These are phyloP conservation scores for Odontophorus gujanensis DNA, from an alignment of 2,113 vertebrate species.

Conservation along the genomic window DNA sequence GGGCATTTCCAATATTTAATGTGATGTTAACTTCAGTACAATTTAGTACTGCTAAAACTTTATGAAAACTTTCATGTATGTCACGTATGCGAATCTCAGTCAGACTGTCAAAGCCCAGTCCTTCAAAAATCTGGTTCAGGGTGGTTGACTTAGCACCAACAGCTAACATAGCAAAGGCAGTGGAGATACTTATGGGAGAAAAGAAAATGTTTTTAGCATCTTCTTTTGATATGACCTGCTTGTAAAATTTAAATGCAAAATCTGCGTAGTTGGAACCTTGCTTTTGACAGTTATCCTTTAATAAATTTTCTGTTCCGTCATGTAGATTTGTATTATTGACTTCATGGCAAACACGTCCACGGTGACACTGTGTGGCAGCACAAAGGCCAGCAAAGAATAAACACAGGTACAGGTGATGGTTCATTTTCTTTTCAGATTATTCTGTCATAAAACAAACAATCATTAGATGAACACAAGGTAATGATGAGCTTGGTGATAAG, in stretches of 20 bases:
- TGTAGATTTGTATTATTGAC: not conserved
- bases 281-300: not conserved
- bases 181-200: conserved; percentile 87
- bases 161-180: conserved; percentile 83
- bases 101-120: conserved; percentile 75
- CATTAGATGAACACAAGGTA: conserved; percentile 18
- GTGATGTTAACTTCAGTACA: conserved; percentile 46
- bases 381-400: conserved; percentile 55
- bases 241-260: conserved; percentile 86
- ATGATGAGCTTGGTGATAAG: not conserved
- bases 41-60: conserved; percentile 77
- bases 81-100: conserved; percentile 4
- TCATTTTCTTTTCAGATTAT: conserved; percentile 69
- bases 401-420: conserved; percentile 2
- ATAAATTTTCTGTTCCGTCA: not conserved
- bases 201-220: conserved; percentile 82
- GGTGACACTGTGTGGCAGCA: conserved; percentile 16
- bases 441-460: conserved; percentile 57
- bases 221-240: conserved; percentile 43
- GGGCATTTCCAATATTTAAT: conserved; percentile 74
- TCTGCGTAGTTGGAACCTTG: conserved; percentile 75
- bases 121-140: conserved; percentile 80
- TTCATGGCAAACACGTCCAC: not conserved
- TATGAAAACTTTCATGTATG: conserved; percentile 80
- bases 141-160: conserved; percentile 83